Base-by-base conservation (phyloP, 2,888 invertebrate species). In the Platycheirus albimanus region DNA sequence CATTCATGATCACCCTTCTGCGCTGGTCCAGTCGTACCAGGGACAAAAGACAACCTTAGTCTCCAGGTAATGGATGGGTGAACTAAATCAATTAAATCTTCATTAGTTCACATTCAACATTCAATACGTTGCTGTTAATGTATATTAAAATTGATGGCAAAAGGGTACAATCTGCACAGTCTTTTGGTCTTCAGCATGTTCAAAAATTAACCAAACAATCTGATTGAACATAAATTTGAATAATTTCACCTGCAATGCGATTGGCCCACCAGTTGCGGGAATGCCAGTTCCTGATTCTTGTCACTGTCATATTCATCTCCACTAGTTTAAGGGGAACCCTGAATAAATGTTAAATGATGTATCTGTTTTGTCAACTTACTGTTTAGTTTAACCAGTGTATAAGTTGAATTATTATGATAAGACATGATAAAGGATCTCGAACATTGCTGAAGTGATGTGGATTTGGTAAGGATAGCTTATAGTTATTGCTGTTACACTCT, bases 1-100 rank as follows among this genome's bases (percentile, higher is more conserved):
- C 72, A 51, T 52, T 58, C 67, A 58, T 20, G 54, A 20, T 72
- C 51, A 63, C n/a, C 66, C 71, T 45, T 58, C 63, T 33, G 24
- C 20, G 20, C 17, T 36, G 43, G 47, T 33, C 64, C 64, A 49
- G 20, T 74, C 47, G 3, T 4, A 24, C 6, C 24, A 41, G 2
- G 41, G n/a, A n/a, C n/a, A n/a, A 41, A 1, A 24, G 19, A 11
- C 52, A 36, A 47, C 61, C 61, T 43, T n/a, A n/a, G n/a, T n/a
- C n/a, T n/a, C n/a, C n/a, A n/a, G n/a, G n/a, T n/a, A 72, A 77
- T 81, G 71, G 77, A 71, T 77, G 66, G 71, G 71, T 71, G 69
- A 69, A 83, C 36, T 72, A 67, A 83, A 83, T 83, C 78, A 83
- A n/a, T 83, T 83, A 83, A 83, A 78, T 83, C 78, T 78, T 69